A percentile compares a stretch with the other conserved stretches of the same genome.
phyloP scores from a whole-genome alignment of 2,113 vertebrate genomes.

The Apteryx mantelli region DNA sequence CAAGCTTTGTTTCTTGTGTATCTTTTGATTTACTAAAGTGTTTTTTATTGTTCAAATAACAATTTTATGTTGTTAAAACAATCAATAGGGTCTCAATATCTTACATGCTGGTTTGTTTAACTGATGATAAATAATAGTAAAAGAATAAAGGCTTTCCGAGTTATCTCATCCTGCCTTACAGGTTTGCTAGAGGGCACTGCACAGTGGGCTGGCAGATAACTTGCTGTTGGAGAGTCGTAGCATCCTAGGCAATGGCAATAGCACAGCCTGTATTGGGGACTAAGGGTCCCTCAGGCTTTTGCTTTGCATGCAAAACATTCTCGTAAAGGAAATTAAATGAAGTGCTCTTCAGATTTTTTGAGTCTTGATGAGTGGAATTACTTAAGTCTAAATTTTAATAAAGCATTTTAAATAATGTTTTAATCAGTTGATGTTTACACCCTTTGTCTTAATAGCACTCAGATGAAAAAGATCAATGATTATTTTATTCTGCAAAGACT shows the following conservation, averaged over 20 bases:
- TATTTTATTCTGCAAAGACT: slow-evolving; percentile 71
- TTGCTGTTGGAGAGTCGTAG: background rate
- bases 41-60: background rate
- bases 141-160: background rate
- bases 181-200: background rate
- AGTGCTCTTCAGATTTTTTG: slow-evolving; percentile 68
- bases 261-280: background rate
- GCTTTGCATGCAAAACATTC: slow-evolving; percentile 47
- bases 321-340: slow-evolving; percentile 69
- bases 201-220: background rate
- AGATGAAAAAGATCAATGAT: slow-evolving; percentile 71
- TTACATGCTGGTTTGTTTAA: background rate
- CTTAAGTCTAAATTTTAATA: slow-evolving; percentile 67
- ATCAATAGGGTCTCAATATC: background rate
- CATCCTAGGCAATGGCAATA: background rate
- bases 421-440: slow-evolving; percentile 71
- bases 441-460: slow-evolving; percentile 71
- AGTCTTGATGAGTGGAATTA: slow-evolving; percentile 65
- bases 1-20: background rate
- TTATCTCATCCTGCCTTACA: background rate
- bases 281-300: slow-evolving; percentile 14
- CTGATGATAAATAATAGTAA: background rate
- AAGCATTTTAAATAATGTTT: slow-evolving; percentile 71
- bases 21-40: background rate
- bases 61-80: background rate